Base-by-base conservation (phyloP, 2,888 invertebrate genomes). In the Pandemis cinnamomeana region DNA sequence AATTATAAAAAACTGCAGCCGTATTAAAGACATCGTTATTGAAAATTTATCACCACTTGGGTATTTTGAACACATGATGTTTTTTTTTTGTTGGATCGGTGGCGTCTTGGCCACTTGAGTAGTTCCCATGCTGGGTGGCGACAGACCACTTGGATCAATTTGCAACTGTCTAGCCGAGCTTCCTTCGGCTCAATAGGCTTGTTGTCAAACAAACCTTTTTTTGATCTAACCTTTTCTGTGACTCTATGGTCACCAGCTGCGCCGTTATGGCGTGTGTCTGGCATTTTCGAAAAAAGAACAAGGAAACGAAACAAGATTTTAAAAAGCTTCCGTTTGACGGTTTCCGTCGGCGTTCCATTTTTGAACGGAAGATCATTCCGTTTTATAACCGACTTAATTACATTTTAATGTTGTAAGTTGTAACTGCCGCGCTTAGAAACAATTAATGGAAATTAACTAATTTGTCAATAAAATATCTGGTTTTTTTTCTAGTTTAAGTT, bases 41-140 rank as follows among this genome's bases (percentile, higher is more conserved):
- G 80, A 78, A 85, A 88, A 91, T 90, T 91, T 91, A 91, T 92
- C 89, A 86, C 85, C 79, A 79, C 79, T 81, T 85, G 85, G 87
- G 86, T 86, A 84, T 78, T 84, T 78, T 76, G 73, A 81, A 75
- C 74, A 71, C 41, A 71, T 67, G 76, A 70, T 79, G 81, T 86
- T 88, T 88, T 87, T 83, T 83, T 80, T 82, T 80, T 81, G 78
- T 78, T 81, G 75, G 64, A 66, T 67, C 77, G 80, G 81, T 84
- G 89, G 89, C 90, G 90, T 83, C 91, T 75, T 64, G 72, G 53
- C 84, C 92, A 92, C 88, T 89, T 85, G 84, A 87, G 70, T 78
- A 71, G 84, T 91, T 91, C 91, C 91, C 91, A 91, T 90, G 86
- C 91, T 91, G 93, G 93, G 93, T 93, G 93, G 93, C 93, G 93